phyloP scores from a whole-genome alignment of 2,797 vertebrate genomes.

The Lateolabrax maculatus region DNA sequence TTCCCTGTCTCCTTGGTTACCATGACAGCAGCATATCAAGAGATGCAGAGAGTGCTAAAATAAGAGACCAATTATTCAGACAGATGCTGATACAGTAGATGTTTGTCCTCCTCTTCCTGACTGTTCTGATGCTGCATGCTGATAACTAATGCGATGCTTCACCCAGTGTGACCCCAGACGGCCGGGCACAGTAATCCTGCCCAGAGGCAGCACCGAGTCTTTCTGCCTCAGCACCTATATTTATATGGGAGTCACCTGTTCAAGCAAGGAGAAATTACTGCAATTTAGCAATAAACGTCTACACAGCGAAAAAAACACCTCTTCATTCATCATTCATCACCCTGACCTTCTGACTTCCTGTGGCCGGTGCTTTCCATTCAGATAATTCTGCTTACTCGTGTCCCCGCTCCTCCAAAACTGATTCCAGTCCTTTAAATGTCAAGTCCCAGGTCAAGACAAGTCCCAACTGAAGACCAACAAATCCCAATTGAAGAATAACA shows the following conservation, averaged over 20 bases:
- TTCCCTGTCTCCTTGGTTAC: slow-evolving; percentile 14
- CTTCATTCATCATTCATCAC: neutral
- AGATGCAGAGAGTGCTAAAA: slow-evolving; percentile 10
- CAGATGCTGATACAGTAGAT: slow-evolving; percentile 23
- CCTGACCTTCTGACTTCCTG: neutral
- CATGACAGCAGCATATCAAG: slow-evolving; percentile 27
- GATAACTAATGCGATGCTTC: neutral
- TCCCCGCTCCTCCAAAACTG: neutral
- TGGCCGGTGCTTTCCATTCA: neutral
- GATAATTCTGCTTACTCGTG: neutral
- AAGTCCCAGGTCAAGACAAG: neutral
- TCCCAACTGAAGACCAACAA: neutral
- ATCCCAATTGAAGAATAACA: neutral
- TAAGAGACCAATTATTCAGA: slow-evolving; percentile 19
- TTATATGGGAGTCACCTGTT: neutral
- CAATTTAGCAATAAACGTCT: neutral
- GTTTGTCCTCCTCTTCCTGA: slow-evolving; percentile 4
- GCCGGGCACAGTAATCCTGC: neutral
- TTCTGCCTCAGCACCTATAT: neutral
- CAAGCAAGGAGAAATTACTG: neutral
- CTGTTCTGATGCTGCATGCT: neutral
- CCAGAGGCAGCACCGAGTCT: neutral
- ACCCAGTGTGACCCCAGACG: neutral
- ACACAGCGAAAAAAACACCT: neutral
- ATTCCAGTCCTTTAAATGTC: neutral